Base-by-base conservation (phyloP, 2,797 vertebrate genomes). In the Diplodus sargus region DNA sequence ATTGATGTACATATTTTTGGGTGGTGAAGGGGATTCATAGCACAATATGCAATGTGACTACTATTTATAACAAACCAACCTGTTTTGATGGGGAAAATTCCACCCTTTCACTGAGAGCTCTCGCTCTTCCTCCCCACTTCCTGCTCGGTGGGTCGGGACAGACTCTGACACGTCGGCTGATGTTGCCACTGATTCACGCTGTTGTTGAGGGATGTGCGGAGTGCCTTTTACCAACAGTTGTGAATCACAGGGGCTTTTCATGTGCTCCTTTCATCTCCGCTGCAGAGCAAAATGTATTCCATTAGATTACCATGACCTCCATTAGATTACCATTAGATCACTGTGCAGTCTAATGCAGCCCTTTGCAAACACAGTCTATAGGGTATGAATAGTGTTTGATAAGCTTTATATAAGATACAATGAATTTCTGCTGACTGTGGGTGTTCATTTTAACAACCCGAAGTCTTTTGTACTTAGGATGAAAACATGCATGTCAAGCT, bases 181-280 rank as follows among this genome's bases (percentile, higher is more conserved):
- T 81, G 80, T 71, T 76, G 76, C 63, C 58, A 14, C 58, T 76
- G 83, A 87, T 79, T 89, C 80, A 68, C 79, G 23, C 78, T 83
- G 25, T 71, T 71, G 58, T 57, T 67, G 81, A 79, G 54, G 78
- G 72, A 82, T 82, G 76, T 48, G 85, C 88, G 78, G 71, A 86
- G 87, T 79, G 83, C 78, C 70, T 92, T 82, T 87, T 81, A 85
- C 70, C 77, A 79, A 79, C 73, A 79, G 60, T 58, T 78, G 76
- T 74, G 81, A 90, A 82, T 85, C 90, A 84, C 76, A 42, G 51
- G 12, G 56, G 81, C 72, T 85, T 89, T 84, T 91, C 78, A 87
- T 85, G 82, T 79, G 73, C 53, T 84, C 81, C 89, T 93, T 91
- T 93, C 86, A 92, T 93, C 89, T 89, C 84, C 10, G 28, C 79